Evolutionary conservation across 2,797 vertebrate genomes (phyloP).

Genomic region (Falco columbarius): DNA sequence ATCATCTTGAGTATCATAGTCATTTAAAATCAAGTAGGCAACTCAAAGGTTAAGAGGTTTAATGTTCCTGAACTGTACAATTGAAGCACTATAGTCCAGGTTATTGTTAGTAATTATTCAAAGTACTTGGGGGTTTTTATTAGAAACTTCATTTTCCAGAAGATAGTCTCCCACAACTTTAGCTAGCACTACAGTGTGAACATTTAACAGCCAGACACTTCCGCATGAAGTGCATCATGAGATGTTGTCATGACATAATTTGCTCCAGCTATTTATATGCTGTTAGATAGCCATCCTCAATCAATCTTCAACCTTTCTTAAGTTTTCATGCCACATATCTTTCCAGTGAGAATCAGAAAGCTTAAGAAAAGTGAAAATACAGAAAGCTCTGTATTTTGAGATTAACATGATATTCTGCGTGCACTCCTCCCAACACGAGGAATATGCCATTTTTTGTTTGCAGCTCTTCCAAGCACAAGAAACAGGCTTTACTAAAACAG

Average conservation of each 20-base stretch:
- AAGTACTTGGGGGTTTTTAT: conserved; percentile 11
- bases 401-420: not conserved
- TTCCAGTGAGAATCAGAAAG: not conserved
- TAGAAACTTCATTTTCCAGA: conserved; percentile 44
- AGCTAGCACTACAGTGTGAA: not conserved
- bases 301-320: not conserved
- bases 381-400: not conserved
- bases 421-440: not conserved
- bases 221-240: not conserved
- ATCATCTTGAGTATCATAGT: conserved; percentile 66
- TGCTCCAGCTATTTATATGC: not conserved
- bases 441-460: not conserved
- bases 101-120: conserved; percentile 72
- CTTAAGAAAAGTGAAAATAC: not conserved
- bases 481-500: not conserved
- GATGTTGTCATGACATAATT: not conserved
- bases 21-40: conserved; percentile 74
- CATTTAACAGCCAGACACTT: not conserved
- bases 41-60: conserved; percentile 77
- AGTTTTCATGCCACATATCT: not conserved
- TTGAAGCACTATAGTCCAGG: conserved; percentile 61
- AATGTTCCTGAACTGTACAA: conserved; percentile 70
- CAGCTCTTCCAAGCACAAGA: not conserved
- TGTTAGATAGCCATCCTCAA: not conserved
- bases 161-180: conserved; percentile 27